phyloP scores from a whole-genome alignment of 2,888 invertebrate species.

The Drosophila kambysellisi region DNA sequence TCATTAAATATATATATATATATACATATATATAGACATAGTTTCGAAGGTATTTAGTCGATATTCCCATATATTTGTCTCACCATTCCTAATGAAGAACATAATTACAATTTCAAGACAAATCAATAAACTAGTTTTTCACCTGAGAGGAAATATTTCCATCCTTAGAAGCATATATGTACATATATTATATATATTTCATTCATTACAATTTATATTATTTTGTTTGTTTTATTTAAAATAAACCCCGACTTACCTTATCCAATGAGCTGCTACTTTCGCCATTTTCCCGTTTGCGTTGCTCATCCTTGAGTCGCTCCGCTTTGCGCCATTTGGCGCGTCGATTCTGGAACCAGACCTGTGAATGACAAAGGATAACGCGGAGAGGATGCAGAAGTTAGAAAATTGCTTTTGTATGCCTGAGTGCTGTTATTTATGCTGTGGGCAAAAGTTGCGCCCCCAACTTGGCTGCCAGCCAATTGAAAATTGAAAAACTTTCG shows the following conservation, averaged over 20 bases:
- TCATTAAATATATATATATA: no score
- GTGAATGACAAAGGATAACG: slow-evolving; percentile 37
- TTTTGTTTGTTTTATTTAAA: no score
- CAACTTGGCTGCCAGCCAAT: slow-evolving; percentile 69
- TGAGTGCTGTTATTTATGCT: slow-evolving; percentile 66
- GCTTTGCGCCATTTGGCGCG: slow-evolving; percentile 97
- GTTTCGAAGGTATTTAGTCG: neutral
- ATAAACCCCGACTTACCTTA: slow-evolving; percentile 72
- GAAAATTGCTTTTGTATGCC: slow-evolving; percentile 62
- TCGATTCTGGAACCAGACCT: slow-evolving; percentile 98
- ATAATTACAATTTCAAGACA: neutral
- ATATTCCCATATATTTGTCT: neutral
- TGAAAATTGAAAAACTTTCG: slow-evolving; percentile 81
- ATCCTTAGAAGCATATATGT: neutral
- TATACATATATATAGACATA: neutral
- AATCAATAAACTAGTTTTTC: neutral
- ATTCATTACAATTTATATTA: neutral
- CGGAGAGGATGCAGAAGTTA: slow-evolving; percentile 47
- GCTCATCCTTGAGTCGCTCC: slow-evolving; percentile 95
- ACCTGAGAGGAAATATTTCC: neutral
- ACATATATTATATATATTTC: neutral
- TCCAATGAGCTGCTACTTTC: slow-evolving; percentile 88
- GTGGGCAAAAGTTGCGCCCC: slow-evolving; percentile 33
- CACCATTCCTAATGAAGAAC: neutral
- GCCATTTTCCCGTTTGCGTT: slow-evolving; percentile 92